Conservation (phyloP, 2,888 invertebrate species). For the Epicampocera succincta region DNA sequence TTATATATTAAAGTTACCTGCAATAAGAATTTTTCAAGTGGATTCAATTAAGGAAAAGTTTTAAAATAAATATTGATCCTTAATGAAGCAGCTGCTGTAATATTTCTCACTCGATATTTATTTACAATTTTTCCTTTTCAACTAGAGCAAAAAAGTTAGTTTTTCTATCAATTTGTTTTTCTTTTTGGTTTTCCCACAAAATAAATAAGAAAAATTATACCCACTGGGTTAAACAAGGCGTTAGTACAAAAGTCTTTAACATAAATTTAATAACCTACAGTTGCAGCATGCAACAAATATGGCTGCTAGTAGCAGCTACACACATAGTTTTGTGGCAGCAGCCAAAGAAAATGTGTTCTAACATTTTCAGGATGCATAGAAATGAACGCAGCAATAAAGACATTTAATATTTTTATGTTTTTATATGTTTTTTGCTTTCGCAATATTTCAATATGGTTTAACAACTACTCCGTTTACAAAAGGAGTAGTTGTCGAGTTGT, state of each 20-base stretch:
- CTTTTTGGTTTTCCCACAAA: conserved; percentile 8
- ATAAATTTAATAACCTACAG: conserved; percentile 33
- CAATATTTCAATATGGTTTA: not conserved
- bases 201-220: conserved; percentile 59
- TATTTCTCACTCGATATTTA: conserved; percentile 4
- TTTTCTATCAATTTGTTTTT: not conserved
- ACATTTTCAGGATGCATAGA: not conserved
- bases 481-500: not conserved
- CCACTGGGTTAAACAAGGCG: conserved; percentile 53
- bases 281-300: conserved; percentile 33
- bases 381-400: not conserved
- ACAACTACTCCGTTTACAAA: too few relatives aligned
- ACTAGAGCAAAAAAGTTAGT: not conserved
- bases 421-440: not conserved
- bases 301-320: conserved; percentile 20
- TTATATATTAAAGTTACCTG: not conserved
- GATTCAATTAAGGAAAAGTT: not conserved
- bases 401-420: too few relatives aligned
- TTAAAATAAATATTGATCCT: conserved; percentile 13
- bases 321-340: too few relatives aligned
- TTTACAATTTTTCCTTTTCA: not conserved
- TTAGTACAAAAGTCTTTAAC: conserved; percentile 40
- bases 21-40: too few relatives aligned
- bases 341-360: not conserved
- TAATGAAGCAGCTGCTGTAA: not conserved